Evolutionary conservation across 1,140 invertebrate species (phyloP).

Genomic region (Sitophilus oryzae): DNA sequence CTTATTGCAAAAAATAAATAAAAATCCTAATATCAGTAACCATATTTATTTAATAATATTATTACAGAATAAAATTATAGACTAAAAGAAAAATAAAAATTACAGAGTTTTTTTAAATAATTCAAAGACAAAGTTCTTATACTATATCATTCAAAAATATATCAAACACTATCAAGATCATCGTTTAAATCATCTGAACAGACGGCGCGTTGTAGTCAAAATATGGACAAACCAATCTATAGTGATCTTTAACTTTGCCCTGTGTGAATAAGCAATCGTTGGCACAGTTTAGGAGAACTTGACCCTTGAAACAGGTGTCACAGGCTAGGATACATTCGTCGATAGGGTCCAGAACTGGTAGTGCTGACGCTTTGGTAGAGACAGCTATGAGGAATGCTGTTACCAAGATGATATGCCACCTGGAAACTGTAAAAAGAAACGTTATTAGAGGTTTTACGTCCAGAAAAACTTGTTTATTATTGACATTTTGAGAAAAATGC

Average conservation of each 20-base stretch:
- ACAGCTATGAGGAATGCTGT: neutral
- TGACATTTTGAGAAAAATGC: too few species aligned
- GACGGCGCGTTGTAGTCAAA: conserved; percentile 20
- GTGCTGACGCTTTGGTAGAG: neutral
- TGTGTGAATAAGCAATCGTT: conserved; percentile 33
- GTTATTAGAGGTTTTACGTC: too few species aligned
- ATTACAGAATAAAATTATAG: too few species aligned
- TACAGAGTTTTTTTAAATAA: too few species aligned
- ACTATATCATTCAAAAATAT: too few species aligned
- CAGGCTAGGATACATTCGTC: conserved; percentile 36
- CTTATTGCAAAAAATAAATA: too few species aligned
- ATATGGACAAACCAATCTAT: conserved; percentile 17
- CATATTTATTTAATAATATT: too few species aligned
- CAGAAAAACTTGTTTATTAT: too few species aligned
- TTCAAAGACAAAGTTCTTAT: too few species aligned
- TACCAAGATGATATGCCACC: neutral
- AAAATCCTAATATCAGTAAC: too few species aligned
- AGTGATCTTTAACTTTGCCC: conserved; percentile 18
- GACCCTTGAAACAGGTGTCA: conserved; percentile 36
- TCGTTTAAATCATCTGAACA: conserved; percentile 9
- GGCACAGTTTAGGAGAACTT: conserved; percentile 31
- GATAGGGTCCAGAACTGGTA: conserved; percentile 9
- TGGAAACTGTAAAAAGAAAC: conserved; percentile 11
- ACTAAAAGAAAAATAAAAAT: too few species aligned
- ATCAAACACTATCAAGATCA: neutral